A percentile compares a stretch with the other conserved stretches of the same genome.
Conservation (phyloP, 2,113 vertebrate genomes). For the Ophthalmolycus amberensis region DNA sequence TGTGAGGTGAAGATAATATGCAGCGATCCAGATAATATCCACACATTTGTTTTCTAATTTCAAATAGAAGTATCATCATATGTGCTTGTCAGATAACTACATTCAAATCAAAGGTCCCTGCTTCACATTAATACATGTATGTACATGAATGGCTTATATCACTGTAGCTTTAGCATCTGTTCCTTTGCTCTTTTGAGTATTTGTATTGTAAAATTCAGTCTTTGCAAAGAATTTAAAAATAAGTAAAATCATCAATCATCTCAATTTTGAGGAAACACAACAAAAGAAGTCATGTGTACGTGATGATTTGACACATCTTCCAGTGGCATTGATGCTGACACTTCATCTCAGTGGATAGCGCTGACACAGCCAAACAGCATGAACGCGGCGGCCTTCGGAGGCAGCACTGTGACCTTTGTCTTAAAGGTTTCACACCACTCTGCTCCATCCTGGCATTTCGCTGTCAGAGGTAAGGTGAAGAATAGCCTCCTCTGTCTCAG, state of each 20-base stretch:
- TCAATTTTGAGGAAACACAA: neutral
- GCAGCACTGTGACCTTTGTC: constrained; percentile 30
- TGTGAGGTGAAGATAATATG: neutral
- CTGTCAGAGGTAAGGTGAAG: constrained; percentile 34
- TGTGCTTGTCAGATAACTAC: neutral
- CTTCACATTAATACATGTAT: neutral
- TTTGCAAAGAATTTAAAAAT: neutral
- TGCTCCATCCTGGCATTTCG: constrained; percentile 27
- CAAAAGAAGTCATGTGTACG: neutral
- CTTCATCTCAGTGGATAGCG: neutral
- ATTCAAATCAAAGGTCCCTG: neutral
- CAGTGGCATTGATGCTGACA: constrained; percentile 5
- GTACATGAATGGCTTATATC: neutral
- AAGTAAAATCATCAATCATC: neutral
- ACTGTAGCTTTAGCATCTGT: neutral
- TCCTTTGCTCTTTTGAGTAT: neutral
- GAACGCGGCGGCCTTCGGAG: constrained; percentile 16
- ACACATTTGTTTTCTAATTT: neutral
- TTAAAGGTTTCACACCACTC: constrained; percentile 29
- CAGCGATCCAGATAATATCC: neutral
- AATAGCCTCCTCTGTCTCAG: constrained; percentile 60
- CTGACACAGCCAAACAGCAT: constrained; percentile 22
- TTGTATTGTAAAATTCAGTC: neutral
- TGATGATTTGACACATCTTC: neutral
- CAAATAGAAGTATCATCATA: too few relatives aligned